A percentile compares a stretch with the other conserved stretches of the same genome.
These are phyloP conservation scores for Drosophila repleta DNA, from an alignment of 1,140 invertebrate species.

Conservation along the genomic window DNA sequence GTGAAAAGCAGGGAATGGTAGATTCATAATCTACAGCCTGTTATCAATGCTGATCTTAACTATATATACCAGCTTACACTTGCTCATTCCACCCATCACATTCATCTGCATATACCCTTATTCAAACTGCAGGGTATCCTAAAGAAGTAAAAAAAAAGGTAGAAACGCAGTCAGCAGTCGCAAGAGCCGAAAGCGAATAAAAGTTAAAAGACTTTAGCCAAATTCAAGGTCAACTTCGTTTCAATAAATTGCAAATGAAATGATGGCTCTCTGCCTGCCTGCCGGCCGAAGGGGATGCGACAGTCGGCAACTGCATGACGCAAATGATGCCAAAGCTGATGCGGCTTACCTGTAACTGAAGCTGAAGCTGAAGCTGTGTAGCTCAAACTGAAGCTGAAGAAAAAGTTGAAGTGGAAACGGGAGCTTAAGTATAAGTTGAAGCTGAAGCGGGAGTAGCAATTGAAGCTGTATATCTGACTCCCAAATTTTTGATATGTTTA, in stretches of 20 bases:
- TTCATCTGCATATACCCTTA: neutral
- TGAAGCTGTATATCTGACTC: neutral
- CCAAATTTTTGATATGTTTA: conserved; percentile 57
- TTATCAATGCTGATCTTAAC: too few relatives aligned
- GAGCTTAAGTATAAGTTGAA: neutral
- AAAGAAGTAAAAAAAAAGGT: conserved; percentile 37
- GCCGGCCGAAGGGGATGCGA: conserved; percentile 30
- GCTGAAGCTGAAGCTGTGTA: conserved; percentile 37
- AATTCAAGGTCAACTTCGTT: conserved; percentile 82
- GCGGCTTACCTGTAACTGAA: conserved; percentile 73
- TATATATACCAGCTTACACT: too few relatives aligned
- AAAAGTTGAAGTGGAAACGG: neutral
- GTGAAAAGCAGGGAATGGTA: too few relatives aligned
- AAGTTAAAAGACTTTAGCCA: conserved; percentile 81
- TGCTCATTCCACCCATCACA: too few relatives aligned
- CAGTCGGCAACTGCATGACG: conserved; percentile 59
- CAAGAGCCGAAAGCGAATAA: conserved; percentile 65
- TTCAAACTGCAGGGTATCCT: conserved; percentile 1
- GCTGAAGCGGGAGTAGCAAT: neutral
- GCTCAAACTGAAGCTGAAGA: conserved; percentile 15
- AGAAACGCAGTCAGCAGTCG: conserved; percentile 16
- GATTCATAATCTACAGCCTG: too few relatives aligned
- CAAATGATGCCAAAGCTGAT: conserved; percentile 67
- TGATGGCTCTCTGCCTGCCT: conserved; percentile 34
- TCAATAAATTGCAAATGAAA: conserved; percentile 79